Evolutionary conservation across 2,113 vertebrate genomes (phyloP).

Genomic region (Lates calcarifer): DNA sequence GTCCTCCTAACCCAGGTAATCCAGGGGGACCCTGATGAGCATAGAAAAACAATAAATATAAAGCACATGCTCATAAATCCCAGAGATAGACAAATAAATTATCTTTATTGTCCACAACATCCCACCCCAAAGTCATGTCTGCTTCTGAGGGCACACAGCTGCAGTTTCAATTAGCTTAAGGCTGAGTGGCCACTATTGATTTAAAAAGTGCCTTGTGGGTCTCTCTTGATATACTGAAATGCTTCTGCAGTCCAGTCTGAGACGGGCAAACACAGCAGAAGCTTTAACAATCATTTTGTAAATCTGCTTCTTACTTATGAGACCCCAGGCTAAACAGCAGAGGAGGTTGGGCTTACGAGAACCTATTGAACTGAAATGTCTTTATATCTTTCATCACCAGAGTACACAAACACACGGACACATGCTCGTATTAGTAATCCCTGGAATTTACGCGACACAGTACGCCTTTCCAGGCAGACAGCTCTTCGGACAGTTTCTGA

Average conservation of each 20-base stretch:
- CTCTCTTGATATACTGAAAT: constrained; percentile 45
- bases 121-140: constrained; percentile 48
- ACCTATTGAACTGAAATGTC: constrained; percentile 24
- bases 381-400: constrained; percentile 25
- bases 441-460: constrained; percentile 75
- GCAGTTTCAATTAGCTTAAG: constrained; percentile 77
- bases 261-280: constrained; percentile 23
- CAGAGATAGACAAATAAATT: constrained; percentile 47
- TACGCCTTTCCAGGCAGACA: constrained; percentile 70
- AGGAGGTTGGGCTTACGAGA: neutral
- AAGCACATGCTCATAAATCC: constrained; percentile 30
- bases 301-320: constrained; percentile 26
- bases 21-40: constrained; percentile 90
- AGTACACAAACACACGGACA: constrained; percentile 55
- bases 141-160: constrained; percentile 52
- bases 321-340: neutral
- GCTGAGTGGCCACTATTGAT: constrained; percentile 77
- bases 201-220: constrained; percentile 63
- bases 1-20: constrained; percentile 91
- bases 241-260: constrained; percentile 18
- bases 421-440: constrained; percentile 64
- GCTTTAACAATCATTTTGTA: constrained; percentile 21
- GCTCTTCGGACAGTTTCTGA: constrained; percentile 77
- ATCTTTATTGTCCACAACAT: constrained; percentile 53
- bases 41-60: constrained; percentile 25